Evolutionary conservation across 2,113 vertebrate species (phyloP), one percentile per base, ranked within the genome.

Genomic region (Lathamus discolor): DNA sequence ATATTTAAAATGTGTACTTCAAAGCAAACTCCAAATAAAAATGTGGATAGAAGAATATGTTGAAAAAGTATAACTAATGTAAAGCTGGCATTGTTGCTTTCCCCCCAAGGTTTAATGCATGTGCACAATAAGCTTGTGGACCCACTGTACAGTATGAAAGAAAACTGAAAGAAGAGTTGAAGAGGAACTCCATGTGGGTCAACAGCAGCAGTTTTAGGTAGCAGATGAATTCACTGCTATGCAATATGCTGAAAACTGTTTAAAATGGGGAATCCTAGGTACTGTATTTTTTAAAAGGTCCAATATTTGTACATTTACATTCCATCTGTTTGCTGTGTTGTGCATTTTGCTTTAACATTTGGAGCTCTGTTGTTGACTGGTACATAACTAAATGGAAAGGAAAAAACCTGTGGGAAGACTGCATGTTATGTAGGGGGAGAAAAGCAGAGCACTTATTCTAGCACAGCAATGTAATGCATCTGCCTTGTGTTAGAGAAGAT

Each of bases 71-170:
- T 94, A 86, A 95, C 86, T 92, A 86, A 95, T 88, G 91, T 97
- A 97, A 96, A 97, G 94, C 87, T 97, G 96, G 97, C 92, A 39
- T 88, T 98, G 63, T 93, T 97, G 88, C 91, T 97, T 97, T 97
- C 96, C 85, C 91, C 95, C 57, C 61, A 97, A 98, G 98, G 98
- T 98, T 98, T 98, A 98, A 98, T 98, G 98, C 98, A 98, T 97
- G 98, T 98, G 93, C 98, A 98, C 95, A 98, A 98, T 96, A 98
- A 98, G 93, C 98, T 98, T 96, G 99, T 99, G 97, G 98, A 99
- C 61, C 99, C 99, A 68, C 96, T 98, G 72, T 96, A 97, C 97
- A 99, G 98, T 98, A 98, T 99, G 97, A 98, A 98, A 97, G 98
- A 97, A 92, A 98, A 98, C 41, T 99, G 98, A 98, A 93, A 93